Conservation (phyloP, 2,113 vertebrate genomes). For the Grallaria varia region DNA sequence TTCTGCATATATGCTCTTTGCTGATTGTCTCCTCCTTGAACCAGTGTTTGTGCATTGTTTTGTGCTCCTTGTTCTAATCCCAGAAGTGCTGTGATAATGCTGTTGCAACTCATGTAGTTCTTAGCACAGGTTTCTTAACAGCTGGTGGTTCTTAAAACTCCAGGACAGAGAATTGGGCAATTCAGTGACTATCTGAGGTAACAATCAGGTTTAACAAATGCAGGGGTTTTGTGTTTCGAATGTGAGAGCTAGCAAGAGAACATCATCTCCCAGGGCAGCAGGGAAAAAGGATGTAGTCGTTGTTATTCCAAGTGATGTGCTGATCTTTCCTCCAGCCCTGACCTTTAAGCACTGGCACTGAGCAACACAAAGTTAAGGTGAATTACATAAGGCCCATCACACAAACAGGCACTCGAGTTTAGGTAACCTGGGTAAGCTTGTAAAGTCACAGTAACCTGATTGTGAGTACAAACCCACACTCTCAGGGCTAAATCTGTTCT, state of each 20-base stretch:
- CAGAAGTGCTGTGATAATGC: neutral
- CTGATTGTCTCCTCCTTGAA: conserved; percentile 10
- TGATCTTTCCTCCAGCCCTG: neutral
- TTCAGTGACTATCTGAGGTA: neutral
- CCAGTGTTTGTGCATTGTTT: neutral
- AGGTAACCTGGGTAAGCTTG: conserved; percentile 22
- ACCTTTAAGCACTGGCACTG: conserved; percentile 11
- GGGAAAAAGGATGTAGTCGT: neutral
- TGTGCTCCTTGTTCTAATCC: neutral
- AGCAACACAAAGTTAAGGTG: neutral
- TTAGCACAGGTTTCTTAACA: neutral
- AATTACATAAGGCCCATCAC: neutral
- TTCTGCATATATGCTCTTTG: conserved; percentile 26
- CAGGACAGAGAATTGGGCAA: neutral
- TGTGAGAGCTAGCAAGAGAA: neutral
- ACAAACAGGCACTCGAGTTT: neutral
- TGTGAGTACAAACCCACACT: conserved; percentile 44
- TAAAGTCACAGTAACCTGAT: conserved; percentile 48
- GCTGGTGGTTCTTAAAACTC: neutral
- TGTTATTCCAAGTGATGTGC: neutral
- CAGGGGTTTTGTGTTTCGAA: neutral
- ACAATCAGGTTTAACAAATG: neutral
- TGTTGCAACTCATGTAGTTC: neutral
- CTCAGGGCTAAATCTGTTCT: conserved; percentile 44
- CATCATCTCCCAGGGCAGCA: neutral